Evolutionary conservation across 2,113 vertebrate genomes (phyloP).

Genomic region (Macquaria australasica): DNA sequence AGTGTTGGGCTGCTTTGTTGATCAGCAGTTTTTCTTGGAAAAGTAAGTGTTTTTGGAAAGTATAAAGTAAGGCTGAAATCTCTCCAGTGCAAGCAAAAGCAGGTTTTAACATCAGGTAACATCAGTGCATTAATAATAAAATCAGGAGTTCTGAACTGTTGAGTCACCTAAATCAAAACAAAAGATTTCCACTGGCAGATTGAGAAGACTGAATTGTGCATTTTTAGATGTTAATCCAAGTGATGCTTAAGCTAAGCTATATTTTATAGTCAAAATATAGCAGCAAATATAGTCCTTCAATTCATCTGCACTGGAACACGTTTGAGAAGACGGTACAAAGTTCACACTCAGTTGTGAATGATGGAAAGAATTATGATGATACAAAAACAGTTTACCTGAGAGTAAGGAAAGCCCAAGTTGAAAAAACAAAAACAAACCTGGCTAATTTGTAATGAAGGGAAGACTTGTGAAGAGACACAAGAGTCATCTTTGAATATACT

Average conservation of each 20-base stretch:
- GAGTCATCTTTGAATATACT: not conserved
- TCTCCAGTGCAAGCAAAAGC: conserved; percentile 10
- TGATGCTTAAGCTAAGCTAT: not conserved
- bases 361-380: conserved; percentile 26
- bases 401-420: conserved; percentile 1
- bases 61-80: not conserved
- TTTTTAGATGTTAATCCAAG: not conserved
- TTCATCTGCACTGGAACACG: not conserved
- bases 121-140: not conserved
- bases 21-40: conserved; percentile 54
- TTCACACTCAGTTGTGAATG: not conserved
- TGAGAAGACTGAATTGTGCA: not conserved
- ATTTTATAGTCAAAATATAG: not conserved
- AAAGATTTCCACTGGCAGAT: conserved; percentile 6
- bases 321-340: conserved; percentile 5
- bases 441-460: not conserved
- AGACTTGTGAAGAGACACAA: conserved; percentile 17
- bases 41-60: conserved; percentile 33
- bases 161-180: conserved; percentile 15
- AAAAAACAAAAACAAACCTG: conserved; percentile 11
- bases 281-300: not conserved
- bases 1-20: conserved; percentile 5
- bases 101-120: conserved; percentile 25
- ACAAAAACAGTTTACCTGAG: conserved; percentile 12
- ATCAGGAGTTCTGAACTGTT: conserved; percentile 10